phyloP scores from a whole-genome alignment of 2,797 vertebrate genomes.

The Furcifer pardalis region DNA sequence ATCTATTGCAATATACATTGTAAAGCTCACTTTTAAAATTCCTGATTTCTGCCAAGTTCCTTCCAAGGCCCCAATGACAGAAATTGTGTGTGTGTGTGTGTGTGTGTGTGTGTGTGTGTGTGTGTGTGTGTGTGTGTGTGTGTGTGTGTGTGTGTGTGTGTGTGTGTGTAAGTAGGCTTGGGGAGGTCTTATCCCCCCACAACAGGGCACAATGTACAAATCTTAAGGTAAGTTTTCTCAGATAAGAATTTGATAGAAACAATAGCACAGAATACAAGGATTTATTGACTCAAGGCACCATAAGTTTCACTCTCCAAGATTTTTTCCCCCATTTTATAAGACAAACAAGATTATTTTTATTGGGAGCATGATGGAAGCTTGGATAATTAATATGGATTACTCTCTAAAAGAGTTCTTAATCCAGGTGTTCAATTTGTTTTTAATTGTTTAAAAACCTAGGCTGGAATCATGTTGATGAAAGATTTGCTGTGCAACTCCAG shows the following conservation, averaged over 20 bases:
- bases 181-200: not conserved
- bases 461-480: too few species aligned
- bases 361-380: not conserved
- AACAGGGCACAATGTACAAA: not conserved
- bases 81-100: too few species aligned
- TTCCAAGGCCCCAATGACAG: conserved; percentile 3
- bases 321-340: not conserved
- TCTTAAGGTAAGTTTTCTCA: not conserved
- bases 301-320: not conserved
- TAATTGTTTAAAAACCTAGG: not conserved
- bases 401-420: not conserved
- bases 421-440: not conserved
- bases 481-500: not conserved
- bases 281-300: not conserved
- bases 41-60: not conserved
- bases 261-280: not conserved
- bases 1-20: not conserved
- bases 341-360: not conserved
- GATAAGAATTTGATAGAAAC: not conserved
- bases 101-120: too few species aligned
- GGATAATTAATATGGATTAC: not conserved
- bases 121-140: too few species aligned
- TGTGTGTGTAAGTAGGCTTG: not conserved
- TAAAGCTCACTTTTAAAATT: conserved; percentile 14
- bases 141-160: too few species aligned